Conservation (phyloP, 2,797 vertebrate genomes). For the Poeciliopsis infans region DNA sequence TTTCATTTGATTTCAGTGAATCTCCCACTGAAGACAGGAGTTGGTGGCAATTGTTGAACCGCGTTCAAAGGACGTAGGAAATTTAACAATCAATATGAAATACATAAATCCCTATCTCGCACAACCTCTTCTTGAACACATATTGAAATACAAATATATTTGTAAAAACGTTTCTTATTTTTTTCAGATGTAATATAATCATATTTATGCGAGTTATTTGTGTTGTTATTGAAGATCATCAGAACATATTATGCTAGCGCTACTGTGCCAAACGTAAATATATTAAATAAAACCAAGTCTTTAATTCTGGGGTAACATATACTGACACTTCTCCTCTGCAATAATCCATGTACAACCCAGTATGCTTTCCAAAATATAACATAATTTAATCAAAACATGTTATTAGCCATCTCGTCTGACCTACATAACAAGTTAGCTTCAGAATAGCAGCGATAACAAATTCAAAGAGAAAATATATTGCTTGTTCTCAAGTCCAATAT, state of each 20-base stretch:
- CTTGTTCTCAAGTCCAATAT: background rate
- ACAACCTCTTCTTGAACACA: background rate
- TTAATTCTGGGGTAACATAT: background rate
- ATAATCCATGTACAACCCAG: background rate
- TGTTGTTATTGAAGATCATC: background rate
- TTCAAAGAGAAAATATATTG: background rate
- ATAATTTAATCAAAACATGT: background rate
- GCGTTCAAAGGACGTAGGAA: constrained; percentile 6
- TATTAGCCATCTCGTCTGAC: constrained; percentile 40
- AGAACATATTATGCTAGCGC: background rate
- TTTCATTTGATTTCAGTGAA: background rate
- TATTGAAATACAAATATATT: background rate
- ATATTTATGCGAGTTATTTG: background rate
- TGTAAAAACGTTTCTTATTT: background rate
- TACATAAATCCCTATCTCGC: background rate
- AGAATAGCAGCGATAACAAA: background rate
- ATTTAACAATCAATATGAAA: background rate
- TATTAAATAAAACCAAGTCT: background rate
- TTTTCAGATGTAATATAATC: background rate
- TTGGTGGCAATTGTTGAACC: background rate
- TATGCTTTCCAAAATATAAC: background rate
- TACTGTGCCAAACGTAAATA: background rate
- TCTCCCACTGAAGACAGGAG: background rate
- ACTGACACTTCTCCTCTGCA: background rate
- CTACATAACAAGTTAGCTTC: constrained; percentile 40